Conservation (phyloP, 2,888 invertebrate genomes). For the Herminia tarsipennalis region DNA sequence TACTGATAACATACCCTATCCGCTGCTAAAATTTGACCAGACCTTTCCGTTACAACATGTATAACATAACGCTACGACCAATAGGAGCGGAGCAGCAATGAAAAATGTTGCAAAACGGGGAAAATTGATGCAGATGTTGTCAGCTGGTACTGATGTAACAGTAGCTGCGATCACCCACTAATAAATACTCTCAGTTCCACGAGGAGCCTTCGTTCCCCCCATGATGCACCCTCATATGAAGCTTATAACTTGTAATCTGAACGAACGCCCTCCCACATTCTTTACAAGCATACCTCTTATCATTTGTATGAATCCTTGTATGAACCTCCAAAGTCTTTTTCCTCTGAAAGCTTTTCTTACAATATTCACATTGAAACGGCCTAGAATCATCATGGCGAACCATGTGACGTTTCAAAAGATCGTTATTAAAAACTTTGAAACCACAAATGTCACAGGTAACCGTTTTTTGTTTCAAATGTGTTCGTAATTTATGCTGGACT, state of each 20-base stretch:
- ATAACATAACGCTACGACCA: too few relatives aligned
- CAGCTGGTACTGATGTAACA: too few relatives aligned
- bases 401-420: slow-evolving; percentile 81
- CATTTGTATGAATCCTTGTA: slow-evolving; percentile 83
- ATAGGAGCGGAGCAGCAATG: too few relatives aligned
- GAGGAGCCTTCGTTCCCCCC: slow-evolving; percentile 45
- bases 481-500: slow-evolving; percentile 60
- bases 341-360: slow-evolving; percentile 85
- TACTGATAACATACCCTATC: too few relatives aligned
- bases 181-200: slow-evolving; percentile 21
- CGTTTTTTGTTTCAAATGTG: slow-evolving; percentile 68
- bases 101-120: too few relatives aligned
- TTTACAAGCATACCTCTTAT: slow-evolving; percentile 74
- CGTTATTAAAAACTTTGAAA: slow-evolving; percentile 69
- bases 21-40: too few relatives aligned
- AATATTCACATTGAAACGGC: slow-evolving; percentile 84
- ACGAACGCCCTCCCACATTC: slow-evolving; percentile 85
- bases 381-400: slow-evolving; percentile 84
- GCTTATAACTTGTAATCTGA: slow-evolving; percentile 84
- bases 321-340: slow-evolving; percentile 84
- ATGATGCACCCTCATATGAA: slow-evolving; percentile 83
- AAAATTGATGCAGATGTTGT: too few relatives aligned
- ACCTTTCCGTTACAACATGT: too few relatives aligned
- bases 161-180: too few relatives aligned
- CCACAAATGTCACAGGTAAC: slow-evolving; percentile 70